Evolutionary conservation across 2,797 vertebrate genomes (phyloP), one percentile per base, ranked within the genome.

Genomic region (Carduelis carduelis): DNA sequence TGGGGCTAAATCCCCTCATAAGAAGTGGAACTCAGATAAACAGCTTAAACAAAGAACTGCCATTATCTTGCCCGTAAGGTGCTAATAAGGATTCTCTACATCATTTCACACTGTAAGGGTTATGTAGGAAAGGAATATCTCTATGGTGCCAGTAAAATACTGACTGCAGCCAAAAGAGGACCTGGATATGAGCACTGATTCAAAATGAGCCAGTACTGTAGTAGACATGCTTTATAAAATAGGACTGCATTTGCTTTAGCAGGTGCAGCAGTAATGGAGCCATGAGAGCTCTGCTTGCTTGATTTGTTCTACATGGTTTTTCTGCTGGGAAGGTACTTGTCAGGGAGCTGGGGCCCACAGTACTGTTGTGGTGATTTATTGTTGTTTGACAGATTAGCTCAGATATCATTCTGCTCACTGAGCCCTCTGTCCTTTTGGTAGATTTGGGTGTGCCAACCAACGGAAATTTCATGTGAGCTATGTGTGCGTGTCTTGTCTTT

Each of bases 1-100:
- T 81, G n/a, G 43, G 71, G 50, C 30, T 87, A 85, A 93, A 82
- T 78, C 43, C 8, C 15, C 24, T 57, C 24, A 18, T 82, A 65
- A 89, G 50, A 65, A 79, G 61, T 55, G 11, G n/a, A 90, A 90
- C n/a, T 75, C 53, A 30, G 75, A 93, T 92, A 92, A 93, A 93
- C 0, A 0, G n/a, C 53, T 96, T 90, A 68, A 89, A 80, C 21
- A 79, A 92, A 85, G 49, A 75, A 26, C 26, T 71, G 39, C 17
- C 2, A 20, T 86, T 89, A 52, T 78, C 82, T 93, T 88, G 21
- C 50, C 61, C 0, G 0, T 56, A 78, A 96, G 56, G 53, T 90
- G 71, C 49, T 92, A 74, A 77, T 76, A 77, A 80, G 46, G 35
- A 65, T 89, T 72, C 55, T 55, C n/a, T 37, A 19, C 26, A 35